Base-by-base conservation (phyloP, 1,140 invertebrate genomes). In the Neotoxoptera formosana region DNA sequence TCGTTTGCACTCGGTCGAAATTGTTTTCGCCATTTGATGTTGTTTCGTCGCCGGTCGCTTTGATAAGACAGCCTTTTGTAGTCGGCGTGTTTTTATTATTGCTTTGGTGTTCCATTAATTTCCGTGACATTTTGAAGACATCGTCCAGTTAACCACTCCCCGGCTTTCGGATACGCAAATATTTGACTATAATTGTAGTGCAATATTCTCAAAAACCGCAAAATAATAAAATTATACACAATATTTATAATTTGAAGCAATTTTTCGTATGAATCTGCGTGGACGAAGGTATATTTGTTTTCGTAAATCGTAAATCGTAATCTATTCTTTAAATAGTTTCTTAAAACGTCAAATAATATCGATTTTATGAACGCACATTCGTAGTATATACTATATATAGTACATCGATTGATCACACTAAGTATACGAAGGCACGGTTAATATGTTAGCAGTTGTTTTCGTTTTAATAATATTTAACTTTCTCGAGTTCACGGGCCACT, bases 21-120 rank as follows among this genome's bases (percentile, higher is more conserved):
- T 88, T 88, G 86, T 48, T 88, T 88, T 88, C 17, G 30, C 30
- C 47, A 47, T 88, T 88, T 51, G 86, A 88, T 48, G 86, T 88
- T 88, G n/a, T 88, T 34, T 7, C 14, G 30, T 11, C 45, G 8
- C 17, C 86, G 20, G 7, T 21, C 1, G 30, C 47, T 88, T 88
- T 88, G 45, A 88, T 48, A 34, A 51, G 34, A 48, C 86, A 88
- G 25, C 47, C 86, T 48, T 30, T 76, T 47, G 47, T 48, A n/a
- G 51, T 48, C 30, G 30, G 47, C n/a, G 23, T n/a, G 6, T 11
- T 84, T 84, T 84, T 45, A 41, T 83, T 83, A 36, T 36, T 83
- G 34, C 76, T 11, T 84, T 9, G 21, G 48, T 51, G n/a, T 53
- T 89, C 14, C 23, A 89, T 89, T 83, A 83, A 83, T 36, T 83